Conservation (phyloP, 2,113 vertebrate genomes). For the Colistium nudipinnis region DNA sequence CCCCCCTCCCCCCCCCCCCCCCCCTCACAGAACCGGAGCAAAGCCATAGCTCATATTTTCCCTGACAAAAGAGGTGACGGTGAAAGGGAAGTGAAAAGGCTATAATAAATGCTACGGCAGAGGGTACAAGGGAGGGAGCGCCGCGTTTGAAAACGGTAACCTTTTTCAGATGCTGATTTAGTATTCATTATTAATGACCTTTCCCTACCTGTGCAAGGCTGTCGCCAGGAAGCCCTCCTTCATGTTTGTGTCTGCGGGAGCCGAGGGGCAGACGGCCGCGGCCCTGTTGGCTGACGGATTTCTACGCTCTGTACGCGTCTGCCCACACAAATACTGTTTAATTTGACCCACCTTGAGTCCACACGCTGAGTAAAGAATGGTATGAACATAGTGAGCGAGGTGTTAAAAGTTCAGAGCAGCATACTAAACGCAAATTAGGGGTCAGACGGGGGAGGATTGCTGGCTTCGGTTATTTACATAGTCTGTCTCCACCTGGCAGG, state of each 20-base stretch:
- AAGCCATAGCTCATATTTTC: conserved; percentile 70
- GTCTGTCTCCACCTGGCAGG: conserved; percentile 44
- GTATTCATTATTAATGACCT: conserved; percentile 81
- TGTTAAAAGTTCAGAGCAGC: conserved; percentile 63
- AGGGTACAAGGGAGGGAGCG: conserved; percentile 68
- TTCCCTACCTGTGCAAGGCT: conserved; percentile 73
- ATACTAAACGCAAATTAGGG: conserved; percentile 61
- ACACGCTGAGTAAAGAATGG: conserved; percentile 57
- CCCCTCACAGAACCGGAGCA: conserved; percentile 56
- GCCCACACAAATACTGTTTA: conserved; percentile 64
- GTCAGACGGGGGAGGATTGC: conserved; percentile 46
- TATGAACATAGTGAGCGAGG: conserved; percentile 43
- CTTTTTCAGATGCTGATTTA: conserved; percentile 79
- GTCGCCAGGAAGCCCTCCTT: conserved; percentile 70
- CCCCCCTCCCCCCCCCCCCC: conserved; percentile 65
- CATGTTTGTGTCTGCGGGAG: conserved; percentile 66
- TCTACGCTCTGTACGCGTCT: conserved; percentile 49
- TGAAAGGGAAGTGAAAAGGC: conserved; percentile 72
- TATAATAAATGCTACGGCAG: conserved; percentile 75
- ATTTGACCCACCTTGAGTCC: conserved; percentile 63
- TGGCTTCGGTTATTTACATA: conserved; percentile 39
- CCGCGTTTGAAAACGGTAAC: conserved; percentile 69
- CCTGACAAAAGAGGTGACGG: conserved; percentile 72
- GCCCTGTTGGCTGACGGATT: conserved; percentile 68
- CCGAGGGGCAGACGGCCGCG: conserved; percentile 49